Evolutionary conservation across 1,140 invertebrate genomes (phyloP), one percentile per base, ranked within the genome.

Genomic region (Heliconius eleuchia): DNA sequence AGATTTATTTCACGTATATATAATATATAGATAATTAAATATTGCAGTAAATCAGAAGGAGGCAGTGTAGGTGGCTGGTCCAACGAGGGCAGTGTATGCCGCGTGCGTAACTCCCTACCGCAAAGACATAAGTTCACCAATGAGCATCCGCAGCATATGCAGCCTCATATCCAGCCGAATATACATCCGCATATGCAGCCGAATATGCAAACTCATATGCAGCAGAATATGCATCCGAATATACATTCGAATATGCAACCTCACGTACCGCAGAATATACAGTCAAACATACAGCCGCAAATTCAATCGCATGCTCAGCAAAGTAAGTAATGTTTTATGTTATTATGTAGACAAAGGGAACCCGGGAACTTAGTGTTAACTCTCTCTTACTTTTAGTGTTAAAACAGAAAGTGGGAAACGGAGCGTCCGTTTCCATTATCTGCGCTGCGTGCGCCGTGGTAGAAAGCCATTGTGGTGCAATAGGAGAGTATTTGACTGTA

Each of bases 81-180:
- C 0, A 92, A 91, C 80, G 92, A 94, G 5, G 91, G 89, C 30
- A 93, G 92, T 81, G 83, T 92, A 39, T 92, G 91, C 75, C 91
- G 92, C 34, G 91, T 94, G 8, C 88, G 91, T 46, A 94, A 94
- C 84, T 86, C 91, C 0, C 74, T 94, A 78, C 90, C 91, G 37
- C 92, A 91, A 52, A 83, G 91, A 23, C 90, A 91, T 83, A 94
- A 94, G 87, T 92, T 92, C 82, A 93, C 92, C 76, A 94, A 94
- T 72, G 92, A 92, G 23, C 89, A 90, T n/a, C 83, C 81, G 57
- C 84, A 83, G n/a, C 82, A 83, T 3, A 82, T 82, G 37, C 85
- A 86, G 27, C 60, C 23, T 1, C 72, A 74, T 37, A 78, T 85
- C 52, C 84, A 78, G 27, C 75, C 8, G 23, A n/a, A 76, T 42